These are phyloP conservation scores for Aethes cnicana DNA, from an alignment of 2,888 invertebrate species.

Conservation along the genomic window DNA sequence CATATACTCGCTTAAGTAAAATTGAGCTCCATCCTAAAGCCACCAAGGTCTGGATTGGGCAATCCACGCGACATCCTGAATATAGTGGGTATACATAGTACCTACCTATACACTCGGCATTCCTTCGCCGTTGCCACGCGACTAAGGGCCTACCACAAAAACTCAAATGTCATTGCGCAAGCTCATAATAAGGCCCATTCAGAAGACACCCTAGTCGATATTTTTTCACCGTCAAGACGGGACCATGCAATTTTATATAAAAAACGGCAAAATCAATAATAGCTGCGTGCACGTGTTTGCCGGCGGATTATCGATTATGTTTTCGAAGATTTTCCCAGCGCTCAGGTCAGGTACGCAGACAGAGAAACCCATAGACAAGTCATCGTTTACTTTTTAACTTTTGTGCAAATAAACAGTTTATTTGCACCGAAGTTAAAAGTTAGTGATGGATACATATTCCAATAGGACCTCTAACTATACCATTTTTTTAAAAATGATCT, in stretches of 20 bases:
- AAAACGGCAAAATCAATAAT: conserved; percentile 82
- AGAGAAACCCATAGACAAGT: conserved; percentile 47
- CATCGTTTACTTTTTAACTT: neutral
- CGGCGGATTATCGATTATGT: conserved; percentile 80
- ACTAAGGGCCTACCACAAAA: conserved; percentile 62
- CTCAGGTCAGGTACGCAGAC: conserved; percentile 65
- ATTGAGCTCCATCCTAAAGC: too few relatives aligned
- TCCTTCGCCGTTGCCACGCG: conserved; percentile 62
- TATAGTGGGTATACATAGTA: too few relatives aligned
- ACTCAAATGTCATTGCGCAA: conserved; percentile 77
- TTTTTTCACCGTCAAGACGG: conserved; percentile 73
- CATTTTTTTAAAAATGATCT: too few relatives aligned
- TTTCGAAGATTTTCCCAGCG: conserved; percentile 77
- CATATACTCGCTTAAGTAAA: too few relatives aligned
- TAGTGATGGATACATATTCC: too few relatives aligned
- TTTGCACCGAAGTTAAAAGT: neutral
- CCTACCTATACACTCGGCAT: conserved; percentile 37
- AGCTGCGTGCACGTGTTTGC: conserved; percentile 78
- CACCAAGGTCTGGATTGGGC: too few relatives aligned
- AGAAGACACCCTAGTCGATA: conserved; percentile 63
- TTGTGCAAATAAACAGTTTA: neutral
- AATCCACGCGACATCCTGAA: too few relatives aligned
- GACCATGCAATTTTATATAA: conserved; percentile 78
- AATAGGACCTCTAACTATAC: too few relatives aligned
- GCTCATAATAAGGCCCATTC: conserved; percentile 79